Conservation (phyloP, 1,140 invertebrate species). For the Drosophila nigrodunni region DNA sequence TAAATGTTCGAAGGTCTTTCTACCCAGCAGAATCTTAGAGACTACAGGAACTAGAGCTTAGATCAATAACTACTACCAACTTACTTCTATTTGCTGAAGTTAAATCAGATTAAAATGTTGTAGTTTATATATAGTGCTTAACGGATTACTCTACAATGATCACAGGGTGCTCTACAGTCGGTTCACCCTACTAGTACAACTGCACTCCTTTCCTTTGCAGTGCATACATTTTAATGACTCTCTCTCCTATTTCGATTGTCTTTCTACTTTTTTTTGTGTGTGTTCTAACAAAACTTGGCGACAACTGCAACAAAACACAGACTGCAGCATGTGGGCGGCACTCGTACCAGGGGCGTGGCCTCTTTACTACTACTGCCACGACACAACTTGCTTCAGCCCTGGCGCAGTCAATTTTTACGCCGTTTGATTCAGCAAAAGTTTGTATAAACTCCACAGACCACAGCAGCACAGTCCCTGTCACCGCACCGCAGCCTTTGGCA, state of each 20-base stretch:
- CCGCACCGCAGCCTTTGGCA: neutral
- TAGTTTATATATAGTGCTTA: too few relatives aligned
- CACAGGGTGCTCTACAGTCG: too few relatives aligned
- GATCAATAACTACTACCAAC: too few relatives aligned
- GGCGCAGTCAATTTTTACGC: slow-evolving; percentile 69
- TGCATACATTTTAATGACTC: slow-evolving; percentile 80
- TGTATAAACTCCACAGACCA: slow-evolving; percentile 35
- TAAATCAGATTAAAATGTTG: too few relatives aligned
- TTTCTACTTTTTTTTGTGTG: slow-evolving; percentile 30
- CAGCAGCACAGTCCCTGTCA: neutral
- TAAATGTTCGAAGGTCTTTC: too few relatives aligned
- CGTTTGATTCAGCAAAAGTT: slow-evolving; percentile 74
- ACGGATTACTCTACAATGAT: too few relatives aligned
- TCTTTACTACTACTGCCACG: slow-evolving; percentile 24
- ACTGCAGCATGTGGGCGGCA: slow-evolving; percentile 44
- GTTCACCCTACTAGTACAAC: too few relatives aligned
- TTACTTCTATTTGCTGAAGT: too few relatives aligned
- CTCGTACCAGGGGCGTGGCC: slow-evolving; percentile 49
- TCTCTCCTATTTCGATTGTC: slow-evolving; percentile 71
- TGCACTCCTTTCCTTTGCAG: neutral
- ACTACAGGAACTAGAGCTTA: too few relatives aligned
- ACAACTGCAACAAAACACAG: slow-evolving; percentile 47
- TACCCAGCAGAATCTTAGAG: too few relatives aligned
- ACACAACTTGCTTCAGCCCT: slow-evolving; percentile 47
- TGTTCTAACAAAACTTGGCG: slow-evolving; percentile 34